phyloP scores from a whole-genome alignment of 2,888 invertebrate species.

The Tenthredo scrophulariae region DNA sequence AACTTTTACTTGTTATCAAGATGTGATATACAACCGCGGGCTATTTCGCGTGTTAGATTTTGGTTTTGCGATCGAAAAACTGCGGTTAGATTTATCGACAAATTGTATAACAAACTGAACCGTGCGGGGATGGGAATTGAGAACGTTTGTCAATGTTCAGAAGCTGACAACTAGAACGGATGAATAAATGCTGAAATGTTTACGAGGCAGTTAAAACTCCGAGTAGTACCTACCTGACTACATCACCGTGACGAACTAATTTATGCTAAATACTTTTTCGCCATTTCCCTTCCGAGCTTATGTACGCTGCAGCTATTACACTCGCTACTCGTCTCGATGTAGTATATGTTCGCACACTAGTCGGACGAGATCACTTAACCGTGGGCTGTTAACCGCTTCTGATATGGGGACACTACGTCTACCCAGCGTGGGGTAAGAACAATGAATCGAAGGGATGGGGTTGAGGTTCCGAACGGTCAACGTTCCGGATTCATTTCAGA shows the following conservation, averaged over 20 bases:
- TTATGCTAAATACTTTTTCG: constrained; percentile 51
- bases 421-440: neutral
- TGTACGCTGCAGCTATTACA: constrained; percentile 3
- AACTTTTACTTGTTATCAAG: constrained; percentile 57
- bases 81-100: neutral
- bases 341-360: neutral
- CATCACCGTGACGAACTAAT: constrained; percentile 51
- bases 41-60: neutral
- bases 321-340: neutral
- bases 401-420: neutral
- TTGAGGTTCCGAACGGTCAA: no score
- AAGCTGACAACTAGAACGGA: neutral
- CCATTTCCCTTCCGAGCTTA: constrained; percentile 29
- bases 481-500: no score
- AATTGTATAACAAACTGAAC: neutral
- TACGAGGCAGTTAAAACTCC: constrained; percentile 38
- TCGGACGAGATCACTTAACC: constrained; percentile 33
- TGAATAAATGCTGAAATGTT: constrained; percentile 29
- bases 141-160: neutral
- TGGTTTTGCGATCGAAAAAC: neutral
- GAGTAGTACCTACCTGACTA: neutral
- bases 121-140: neutral
- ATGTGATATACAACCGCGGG: constrained; percentile 56
- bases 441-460: neutral
- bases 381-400: constrained; percentile 13